Evolutionary conservation across 2,888 invertebrate species (phyloP).

Genomic region (Dioctria rufipes): DNA sequence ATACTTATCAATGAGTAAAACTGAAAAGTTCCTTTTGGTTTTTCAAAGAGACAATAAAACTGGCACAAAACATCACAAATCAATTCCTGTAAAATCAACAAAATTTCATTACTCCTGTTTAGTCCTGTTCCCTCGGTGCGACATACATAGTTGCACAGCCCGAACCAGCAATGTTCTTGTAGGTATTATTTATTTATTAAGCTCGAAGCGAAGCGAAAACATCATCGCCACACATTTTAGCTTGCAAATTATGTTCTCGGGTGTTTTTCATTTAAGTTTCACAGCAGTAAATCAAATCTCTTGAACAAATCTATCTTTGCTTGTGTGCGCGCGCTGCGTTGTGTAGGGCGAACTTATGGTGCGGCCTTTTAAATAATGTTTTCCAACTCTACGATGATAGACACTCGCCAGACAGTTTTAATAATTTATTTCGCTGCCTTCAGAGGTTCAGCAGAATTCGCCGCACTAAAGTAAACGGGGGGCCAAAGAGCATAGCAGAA

Average conservation of each 20-base stretch:
- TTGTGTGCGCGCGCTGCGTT: not conserved
- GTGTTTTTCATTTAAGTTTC: constrained; percentile 50
- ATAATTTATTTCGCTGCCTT: constrained; percentile 48
- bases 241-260: constrained; percentile 41
- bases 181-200: not conserved
- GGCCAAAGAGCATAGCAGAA: not conserved
- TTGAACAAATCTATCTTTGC: constrained; percentile 36
- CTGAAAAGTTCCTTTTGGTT: no score
- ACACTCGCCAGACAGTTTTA: constrained; percentile 50
- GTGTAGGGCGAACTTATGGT: not conserved
- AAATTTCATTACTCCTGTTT: constrained; percentile 19
- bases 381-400: constrained; percentile 14
- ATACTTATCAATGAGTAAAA: no score
- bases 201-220: not conserved
- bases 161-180: no score
- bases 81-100: constrained; percentile 34
- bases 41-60: no score
- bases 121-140: no score
- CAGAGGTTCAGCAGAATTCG: not conserved
- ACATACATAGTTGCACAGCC: not conserved
- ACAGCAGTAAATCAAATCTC: constrained; percentile 45
- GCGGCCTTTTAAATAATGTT: constrained; percentile 38
- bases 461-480: constrained; percentile 11
- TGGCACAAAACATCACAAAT: not conserved
- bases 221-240: constrained; percentile 45